Conservation (phyloP, 1,140 invertebrate genomes). For the Lerema accius region DNA sequence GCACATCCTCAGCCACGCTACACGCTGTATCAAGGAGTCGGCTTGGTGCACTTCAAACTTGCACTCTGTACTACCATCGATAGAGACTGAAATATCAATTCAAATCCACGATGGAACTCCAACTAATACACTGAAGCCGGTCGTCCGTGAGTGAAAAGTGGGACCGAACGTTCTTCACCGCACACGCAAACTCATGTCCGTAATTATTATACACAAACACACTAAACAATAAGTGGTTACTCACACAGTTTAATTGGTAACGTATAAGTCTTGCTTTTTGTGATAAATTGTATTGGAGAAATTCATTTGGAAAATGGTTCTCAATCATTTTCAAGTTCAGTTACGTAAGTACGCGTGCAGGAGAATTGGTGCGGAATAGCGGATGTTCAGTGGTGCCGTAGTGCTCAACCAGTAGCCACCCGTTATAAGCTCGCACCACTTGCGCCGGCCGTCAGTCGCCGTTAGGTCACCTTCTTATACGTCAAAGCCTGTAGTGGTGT, state of each 20-base stretch:
- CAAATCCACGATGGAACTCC: constrained; percentile 25
- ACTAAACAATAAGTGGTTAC: constrained; percentile 47
- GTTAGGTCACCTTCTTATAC: constrained; percentile 69
- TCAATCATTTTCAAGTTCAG: constrained; percentile 82
- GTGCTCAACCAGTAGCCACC: constrained; percentile 68
- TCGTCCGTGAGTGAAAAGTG: constrained; percentile 66
- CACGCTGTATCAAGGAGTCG: constrained; percentile 29
- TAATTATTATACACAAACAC: constrained; percentile 62
- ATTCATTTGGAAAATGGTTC: constrained; percentile 82
- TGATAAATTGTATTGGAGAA: constrained; percentile 81
- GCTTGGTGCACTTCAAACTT: constrained; percentile 43
- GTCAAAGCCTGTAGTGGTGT: constrained; percentile 69
- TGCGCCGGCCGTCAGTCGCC: constrained; percentile 72
- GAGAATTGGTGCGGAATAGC: constrained; percentile 83
- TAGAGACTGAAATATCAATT: constrained; percentile 53
- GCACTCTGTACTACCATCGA: constrained; percentile 47
- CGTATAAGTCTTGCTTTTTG: constrained; percentile 76
- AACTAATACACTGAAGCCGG: constrained; percentile 51
- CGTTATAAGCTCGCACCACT: constrained; percentile 78
- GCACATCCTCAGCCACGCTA: constrained; percentile 50
- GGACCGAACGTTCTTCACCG: constrained; percentile 51
- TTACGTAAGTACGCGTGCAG: constrained; percentile 82
- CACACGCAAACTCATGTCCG: constrained; percentile 62
- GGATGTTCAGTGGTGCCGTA: constrained; percentile 76
- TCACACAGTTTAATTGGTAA: constrained; percentile 55